A percentile compares a stretch with the other conserved stretches of the same genome.
Conservation (phyloP, 2,113 vertebrate species). For the Pogona vitticeps region DNA sequence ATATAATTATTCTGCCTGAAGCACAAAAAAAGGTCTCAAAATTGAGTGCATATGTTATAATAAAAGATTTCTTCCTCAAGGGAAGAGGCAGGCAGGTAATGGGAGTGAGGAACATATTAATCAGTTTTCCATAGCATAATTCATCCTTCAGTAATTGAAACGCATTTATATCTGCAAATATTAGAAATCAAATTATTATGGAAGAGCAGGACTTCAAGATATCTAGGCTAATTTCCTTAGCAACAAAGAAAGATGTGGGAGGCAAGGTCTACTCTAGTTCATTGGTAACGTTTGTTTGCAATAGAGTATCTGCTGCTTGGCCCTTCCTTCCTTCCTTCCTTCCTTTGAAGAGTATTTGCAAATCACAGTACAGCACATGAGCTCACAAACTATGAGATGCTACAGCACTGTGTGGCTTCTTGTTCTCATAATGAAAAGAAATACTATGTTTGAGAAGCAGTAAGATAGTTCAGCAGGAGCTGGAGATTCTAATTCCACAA, state of each 20-base stretch:
- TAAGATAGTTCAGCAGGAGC: no score
- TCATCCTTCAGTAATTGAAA: conserved; percentile 55
- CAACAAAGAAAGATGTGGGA: neutral
- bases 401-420: neutral
- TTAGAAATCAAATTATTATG: conserved; percentile 54
- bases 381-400: neutral
- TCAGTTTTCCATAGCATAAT: conserved; percentile 58
- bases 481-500: no score
- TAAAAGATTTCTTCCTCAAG: conserved; percentile 51
- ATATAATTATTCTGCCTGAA: conserved; percentile 49
- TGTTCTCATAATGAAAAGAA: neutral
- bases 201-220: conserved; percentile 9
- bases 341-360: neutral
- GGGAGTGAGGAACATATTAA: conserved; percentile 55
- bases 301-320: neutral
- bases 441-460: neutral
- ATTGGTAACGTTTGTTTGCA: neutral
- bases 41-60: conserved; percentile 40
- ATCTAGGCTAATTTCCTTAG: conserved; percentile 13
- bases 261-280: neutral
- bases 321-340: neutral
- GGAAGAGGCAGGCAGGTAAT: conserved; percentile 50
- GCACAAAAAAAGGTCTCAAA: conserved; percentile 48
- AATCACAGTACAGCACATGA: neutral
- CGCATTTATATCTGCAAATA: conserved; percentile 61